These are phyloP conservation scores for Odontothrips loti DNA, from an alignment of 2,888 invertebrate genomes.

Conservation along the genomic window DNA sequence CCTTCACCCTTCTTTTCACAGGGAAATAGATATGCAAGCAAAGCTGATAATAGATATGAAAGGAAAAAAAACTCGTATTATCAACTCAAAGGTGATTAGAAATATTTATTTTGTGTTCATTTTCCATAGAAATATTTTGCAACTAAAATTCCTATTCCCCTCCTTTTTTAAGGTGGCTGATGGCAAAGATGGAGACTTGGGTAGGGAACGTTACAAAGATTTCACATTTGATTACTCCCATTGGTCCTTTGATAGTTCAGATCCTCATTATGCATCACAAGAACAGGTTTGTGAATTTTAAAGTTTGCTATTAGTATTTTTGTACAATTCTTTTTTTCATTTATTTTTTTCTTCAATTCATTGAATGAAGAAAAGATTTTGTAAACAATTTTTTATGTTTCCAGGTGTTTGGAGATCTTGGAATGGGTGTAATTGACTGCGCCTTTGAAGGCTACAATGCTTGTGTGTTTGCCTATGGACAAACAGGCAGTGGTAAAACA, in stretches of 20 bases:
- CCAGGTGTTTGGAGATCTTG: constrained; percentile 67
- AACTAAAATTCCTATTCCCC: constrained; percentile 29
- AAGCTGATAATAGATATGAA: constrained; percentile 82
- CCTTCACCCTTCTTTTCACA: constrained; percentile 49
- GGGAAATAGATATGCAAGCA: constrained; percentile 79
- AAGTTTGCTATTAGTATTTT: neutral
- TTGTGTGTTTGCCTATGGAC: constrained; percentile 87
- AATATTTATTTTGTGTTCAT: no score
- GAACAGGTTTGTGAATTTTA: constrained; percentile 55
- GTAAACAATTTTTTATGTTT: constrained; percentile 29
- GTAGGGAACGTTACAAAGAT: constrained; percentile 58
- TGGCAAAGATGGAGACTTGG: constrained; percentile 36
- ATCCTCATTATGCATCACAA: constrained; percentile 71
- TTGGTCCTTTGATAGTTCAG: constrained; percentile 71
- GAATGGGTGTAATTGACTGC: constrained; percentile 72
- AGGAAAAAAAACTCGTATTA: constrained; percentile 72
- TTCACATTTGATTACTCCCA: constrained; percentile 88
- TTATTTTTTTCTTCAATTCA: constrained; percentile 23
- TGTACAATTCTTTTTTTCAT: constrained; percentile 33
- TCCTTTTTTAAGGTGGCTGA: constrained; percentile 39
- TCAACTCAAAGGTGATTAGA: constrained; percentile 63
- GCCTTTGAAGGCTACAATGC: constrained; percentile 84
- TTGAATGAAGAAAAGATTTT: neutral
- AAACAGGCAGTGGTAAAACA: constrained; percentile 87
- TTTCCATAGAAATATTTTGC: no score